These are phyloP conservation scores for Callyntrura guangdongensis DNA, from an alignment of 2,888 invertebrate species.

Conservation along the genomic window DNA sequence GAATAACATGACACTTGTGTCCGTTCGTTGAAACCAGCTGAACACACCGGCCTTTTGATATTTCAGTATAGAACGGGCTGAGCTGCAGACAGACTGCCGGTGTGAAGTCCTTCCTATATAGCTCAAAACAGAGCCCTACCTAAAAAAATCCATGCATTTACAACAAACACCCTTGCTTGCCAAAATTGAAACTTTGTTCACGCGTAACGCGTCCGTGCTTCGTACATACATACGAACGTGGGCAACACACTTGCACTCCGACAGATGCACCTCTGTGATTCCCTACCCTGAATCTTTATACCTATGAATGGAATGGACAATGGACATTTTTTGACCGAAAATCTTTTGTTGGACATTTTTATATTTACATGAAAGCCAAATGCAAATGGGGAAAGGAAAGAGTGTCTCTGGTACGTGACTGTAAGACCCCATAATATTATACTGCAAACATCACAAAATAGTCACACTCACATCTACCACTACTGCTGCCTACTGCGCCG, in stretches of 20 bases:
- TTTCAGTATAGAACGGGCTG: background rate
- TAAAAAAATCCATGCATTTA: constrained; percentile 36
- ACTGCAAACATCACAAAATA: background rate
- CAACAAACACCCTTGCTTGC: background rate
- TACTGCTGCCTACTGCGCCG: background rate
- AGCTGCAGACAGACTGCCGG: background rate
- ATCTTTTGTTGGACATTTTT: constrained; percentile 69
- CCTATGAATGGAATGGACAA: constrained; percentile 68
- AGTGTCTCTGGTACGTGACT: constrained; percentile 54
- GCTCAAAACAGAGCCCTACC: constrained; percentile 14
- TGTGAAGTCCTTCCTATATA: background rate
- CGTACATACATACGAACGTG: constrained; percentile 23
- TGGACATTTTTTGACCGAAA: constrained; percentile 74
- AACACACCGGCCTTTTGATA: constrained; percentile 59
- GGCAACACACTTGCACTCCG: constrained; percentile 50
- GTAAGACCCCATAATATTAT: background rate
- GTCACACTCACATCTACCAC: background rate
- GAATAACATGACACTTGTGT: constrained; percentile 70
- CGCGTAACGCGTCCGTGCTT: background rate
- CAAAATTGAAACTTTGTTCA: constrained; percentile 25
- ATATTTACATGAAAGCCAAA: constrained; percentile 42
- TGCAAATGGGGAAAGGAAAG: constrained; percentile 55
- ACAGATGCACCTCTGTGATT: constrained; percentile 65
- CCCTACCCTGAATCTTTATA: constrained; percentile 40
- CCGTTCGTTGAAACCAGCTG: constrained; percentile 61